Conservation (phyloP, 2,113 vertebrate species). For the Mystacornis crossleyi region DNA sequence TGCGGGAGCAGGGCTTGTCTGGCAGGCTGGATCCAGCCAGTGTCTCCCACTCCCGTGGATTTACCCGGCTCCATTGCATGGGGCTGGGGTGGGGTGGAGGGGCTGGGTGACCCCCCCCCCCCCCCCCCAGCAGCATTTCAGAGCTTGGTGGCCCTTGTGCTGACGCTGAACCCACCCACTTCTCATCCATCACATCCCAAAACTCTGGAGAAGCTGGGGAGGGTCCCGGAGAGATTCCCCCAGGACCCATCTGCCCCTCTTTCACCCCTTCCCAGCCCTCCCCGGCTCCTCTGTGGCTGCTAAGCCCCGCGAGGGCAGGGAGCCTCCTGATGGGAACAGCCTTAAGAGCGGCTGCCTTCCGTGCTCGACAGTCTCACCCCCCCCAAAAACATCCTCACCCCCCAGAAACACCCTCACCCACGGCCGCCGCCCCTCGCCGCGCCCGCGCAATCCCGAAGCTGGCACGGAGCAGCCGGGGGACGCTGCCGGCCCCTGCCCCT, state of each 20-base stretch:
- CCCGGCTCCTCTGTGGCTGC: neutral
- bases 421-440: neutral
- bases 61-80: fast-evolving
- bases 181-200: neutral
- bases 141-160: no score
- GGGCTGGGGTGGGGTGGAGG: fast-evolving
- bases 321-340: neutral
- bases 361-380: no score
- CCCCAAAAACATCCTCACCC: no score
- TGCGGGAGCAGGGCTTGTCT: neutral
- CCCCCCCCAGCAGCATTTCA: neutral
- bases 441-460: fast-evolving
- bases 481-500: fast-evolving
- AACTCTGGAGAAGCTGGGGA: neutral
- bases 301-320: neutral
- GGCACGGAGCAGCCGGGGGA: fast-evolving
- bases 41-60: fast-evolving
- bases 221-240: no score
- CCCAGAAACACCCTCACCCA: neutral
- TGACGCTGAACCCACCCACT: fast-evolving
- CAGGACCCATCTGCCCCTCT: neutral
- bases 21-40: fast-evolving
- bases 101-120: fast-evolving
- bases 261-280: no score
- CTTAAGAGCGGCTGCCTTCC: neutral